Conservation (phyloP, 2,888 invertebrate species). For the Heliconius cydno region DNA sequence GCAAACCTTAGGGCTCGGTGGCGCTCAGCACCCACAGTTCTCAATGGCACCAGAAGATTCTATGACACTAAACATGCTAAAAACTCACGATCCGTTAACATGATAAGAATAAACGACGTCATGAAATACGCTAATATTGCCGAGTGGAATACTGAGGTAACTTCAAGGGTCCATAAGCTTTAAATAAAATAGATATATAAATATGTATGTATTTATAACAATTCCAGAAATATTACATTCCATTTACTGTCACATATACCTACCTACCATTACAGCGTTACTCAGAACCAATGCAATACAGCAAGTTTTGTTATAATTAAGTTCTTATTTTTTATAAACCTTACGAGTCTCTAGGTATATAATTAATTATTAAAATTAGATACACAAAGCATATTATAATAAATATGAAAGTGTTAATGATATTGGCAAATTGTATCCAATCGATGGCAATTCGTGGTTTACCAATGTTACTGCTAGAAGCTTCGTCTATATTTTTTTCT, state of each 20-base stretch:
- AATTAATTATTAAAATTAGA: slow-evolving; percentile 63
- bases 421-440: slow-evolving; percentile 72
- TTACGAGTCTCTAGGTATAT: slow-evolving; percentile 64
- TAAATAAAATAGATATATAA: background rate
- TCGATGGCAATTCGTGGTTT: slow-evolving; percentile 56
- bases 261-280: background rate
- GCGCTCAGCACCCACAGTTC: slow-evolving; percentile 74
- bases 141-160: slow-evolving; percentile 14
- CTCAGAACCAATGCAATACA: background rate
- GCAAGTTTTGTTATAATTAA: background rate
- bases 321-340: background rate
- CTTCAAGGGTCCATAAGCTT: background rate
- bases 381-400: slow-evolving; percentile 65
- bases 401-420: slow-evolving; percentile 69
- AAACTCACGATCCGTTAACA: slow-evolving; percentile 60
- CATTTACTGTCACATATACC: background rate
- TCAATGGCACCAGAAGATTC: slow-evolving; percentile 70
- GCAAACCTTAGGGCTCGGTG: slow-evolving; percentile 72
- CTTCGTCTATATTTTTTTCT: slow-evolving; percentile 57
- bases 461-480: slow-evolving; percentile 50
- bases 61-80: slow-evolving; percentile 53
- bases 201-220: background rate
- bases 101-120: slow-evolving; percentile 75
- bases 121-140: slow-evolving; percentile 65
- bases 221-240: background rate